A percentile compares a stretch with the other conserved stretches of the same genome.
These are phyloP conservation scores for Hylyphantes graminicola DNA, from an alignment of 1,140 invertebrate genomes.

Conservation along the genomic window DNA sequence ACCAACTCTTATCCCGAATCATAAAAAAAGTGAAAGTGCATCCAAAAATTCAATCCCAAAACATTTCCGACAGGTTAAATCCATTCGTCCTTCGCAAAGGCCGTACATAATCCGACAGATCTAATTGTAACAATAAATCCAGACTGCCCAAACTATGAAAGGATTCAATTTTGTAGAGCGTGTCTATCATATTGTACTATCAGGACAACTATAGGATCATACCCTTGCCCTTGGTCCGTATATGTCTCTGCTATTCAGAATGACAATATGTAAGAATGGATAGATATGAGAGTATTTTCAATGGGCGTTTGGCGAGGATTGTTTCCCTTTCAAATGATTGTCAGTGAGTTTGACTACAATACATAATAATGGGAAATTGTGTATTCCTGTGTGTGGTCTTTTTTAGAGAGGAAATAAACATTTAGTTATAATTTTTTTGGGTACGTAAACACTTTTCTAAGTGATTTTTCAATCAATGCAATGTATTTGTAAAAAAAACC, in stretches of 20 bases:
- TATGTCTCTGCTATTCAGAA: too few species aligned
- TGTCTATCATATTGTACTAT: slow-evolving; percentile 44
- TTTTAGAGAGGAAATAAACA: too few species aligned
- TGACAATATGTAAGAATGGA: too few species aligned
- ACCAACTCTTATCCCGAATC: too few species aligned
- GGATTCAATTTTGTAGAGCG: slow-evolving; percentile 40
- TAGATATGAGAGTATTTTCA: background rate
- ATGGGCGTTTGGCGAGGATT: background rate
- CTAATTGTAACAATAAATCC: slow-evolving; percentile 30
- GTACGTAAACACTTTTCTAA: too few species aligned
- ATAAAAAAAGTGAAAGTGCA: slow-evolving; percentile 33
- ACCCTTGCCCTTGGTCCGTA: slow-evolving; percentile 34
- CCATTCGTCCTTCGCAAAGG: slow-evolving; percentile 38
- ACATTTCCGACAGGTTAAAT: slow-evolving; percentile 11
- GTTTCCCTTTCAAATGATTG: background rate
- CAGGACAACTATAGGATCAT: slow-evolving; percentile 6
- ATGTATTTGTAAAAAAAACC: too few species aligned
- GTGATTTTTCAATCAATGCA: too few species aligned
- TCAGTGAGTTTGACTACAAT: too few species aligned
- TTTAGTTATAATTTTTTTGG: too few species aligned
- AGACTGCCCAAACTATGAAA: background rate
- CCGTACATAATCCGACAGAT: slow-evolving; percentile 28
- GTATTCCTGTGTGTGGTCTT: too few species aligned
- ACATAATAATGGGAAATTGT: too few species aligned
- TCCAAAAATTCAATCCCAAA: background rate